Evolutionary conservation across 2,113 vertebrate genomes (phyloP).

Genomic region (Oreochromis niloticus): DNA sequence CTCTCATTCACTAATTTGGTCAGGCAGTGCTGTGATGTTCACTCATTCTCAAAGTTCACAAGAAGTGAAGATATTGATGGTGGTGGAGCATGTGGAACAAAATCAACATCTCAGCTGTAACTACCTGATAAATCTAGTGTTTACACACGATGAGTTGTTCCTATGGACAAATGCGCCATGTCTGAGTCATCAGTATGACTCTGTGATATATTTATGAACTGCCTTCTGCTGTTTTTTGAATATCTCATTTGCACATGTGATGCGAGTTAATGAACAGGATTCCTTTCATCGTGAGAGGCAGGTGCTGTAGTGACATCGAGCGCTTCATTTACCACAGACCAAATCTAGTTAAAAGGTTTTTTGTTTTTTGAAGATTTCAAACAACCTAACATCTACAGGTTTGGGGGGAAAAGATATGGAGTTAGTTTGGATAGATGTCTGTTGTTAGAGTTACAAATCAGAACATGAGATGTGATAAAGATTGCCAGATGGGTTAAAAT

Average conservation of each 20-base stretch:
- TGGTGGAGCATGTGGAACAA: not conserved
- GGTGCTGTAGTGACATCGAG: not conserved
- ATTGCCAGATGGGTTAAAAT: not conserved
- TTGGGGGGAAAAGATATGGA: accelerated
- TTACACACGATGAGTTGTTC: accelerated
- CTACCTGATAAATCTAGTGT: not conserved
- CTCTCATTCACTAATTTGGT: conserved; percentile 7
- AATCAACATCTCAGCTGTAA: not conserved
- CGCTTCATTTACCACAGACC: not conserved
- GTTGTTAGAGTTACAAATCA: not conserved
- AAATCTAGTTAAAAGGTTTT: not conserved
- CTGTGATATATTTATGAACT: not conserved
- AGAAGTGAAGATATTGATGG: not conserved
- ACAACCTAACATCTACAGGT: not conserved
- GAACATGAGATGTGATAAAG: not conserved
- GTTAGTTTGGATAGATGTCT: not conserved
- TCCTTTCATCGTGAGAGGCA: not conserved
- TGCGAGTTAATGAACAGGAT: not conserved
- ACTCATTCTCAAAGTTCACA: not conserved
- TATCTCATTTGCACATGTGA: not conserved
- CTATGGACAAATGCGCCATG: not conserved
- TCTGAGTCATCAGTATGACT: not conserved
- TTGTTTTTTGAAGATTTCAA: not conserved
- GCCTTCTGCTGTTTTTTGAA: not conserved
- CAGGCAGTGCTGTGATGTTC: not conserved